These are phyloP conservation scores for Holacanthus passer DNA, from an alignment of 2,113 vertebrate genomes.

Conservation along the genomic window DNA sequence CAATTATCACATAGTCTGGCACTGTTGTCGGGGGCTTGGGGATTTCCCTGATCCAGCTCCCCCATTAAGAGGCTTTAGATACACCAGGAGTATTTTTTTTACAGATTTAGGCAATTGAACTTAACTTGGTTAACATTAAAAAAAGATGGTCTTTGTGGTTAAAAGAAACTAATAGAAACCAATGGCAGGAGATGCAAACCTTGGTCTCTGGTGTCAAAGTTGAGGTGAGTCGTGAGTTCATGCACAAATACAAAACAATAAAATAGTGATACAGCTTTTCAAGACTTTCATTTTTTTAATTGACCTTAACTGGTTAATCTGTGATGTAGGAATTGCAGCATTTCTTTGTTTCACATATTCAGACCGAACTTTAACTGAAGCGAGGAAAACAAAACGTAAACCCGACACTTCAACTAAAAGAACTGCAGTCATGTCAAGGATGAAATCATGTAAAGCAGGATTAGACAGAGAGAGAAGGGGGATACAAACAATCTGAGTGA, in stretches of 20 bases:
- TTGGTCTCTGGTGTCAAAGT: too few relatives aligned
- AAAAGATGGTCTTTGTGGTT: neutral
- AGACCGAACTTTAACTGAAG: too few relatives aligned
- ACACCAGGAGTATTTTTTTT: neutral
- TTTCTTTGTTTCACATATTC: too few relatives aligned
- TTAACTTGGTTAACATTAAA: neutral
- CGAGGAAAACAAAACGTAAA: too few relatives aligned
- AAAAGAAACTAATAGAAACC: neutral
- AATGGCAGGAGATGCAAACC: neutral
- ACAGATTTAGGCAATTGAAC: neutral
- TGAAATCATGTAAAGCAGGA: neutral
- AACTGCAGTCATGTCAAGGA: neutral
- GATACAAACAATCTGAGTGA: neutral
- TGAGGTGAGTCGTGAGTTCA: too few relatives aligned
- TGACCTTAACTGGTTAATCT: too few relatives aligned
- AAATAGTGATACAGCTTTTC: too few relatives aligned
- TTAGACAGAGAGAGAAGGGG: neutral
- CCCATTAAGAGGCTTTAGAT: neutral
- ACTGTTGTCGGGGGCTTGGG: neutral
- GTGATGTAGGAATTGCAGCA: too few relatives aligned
- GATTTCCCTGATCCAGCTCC: constrained; percentile 7
- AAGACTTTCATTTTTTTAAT: too few relatives aligned
- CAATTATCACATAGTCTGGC: constrained; percentile 21
- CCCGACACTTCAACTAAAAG: too few relatives aligned
- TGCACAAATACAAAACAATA: too few relatives aligned